Percentiles rank a stretch among this genome's conserved stretches.
phyloP scores from a whole-genome alignment of 2,888 invertebrate species.

The Drosophila anomelani region DNA sequence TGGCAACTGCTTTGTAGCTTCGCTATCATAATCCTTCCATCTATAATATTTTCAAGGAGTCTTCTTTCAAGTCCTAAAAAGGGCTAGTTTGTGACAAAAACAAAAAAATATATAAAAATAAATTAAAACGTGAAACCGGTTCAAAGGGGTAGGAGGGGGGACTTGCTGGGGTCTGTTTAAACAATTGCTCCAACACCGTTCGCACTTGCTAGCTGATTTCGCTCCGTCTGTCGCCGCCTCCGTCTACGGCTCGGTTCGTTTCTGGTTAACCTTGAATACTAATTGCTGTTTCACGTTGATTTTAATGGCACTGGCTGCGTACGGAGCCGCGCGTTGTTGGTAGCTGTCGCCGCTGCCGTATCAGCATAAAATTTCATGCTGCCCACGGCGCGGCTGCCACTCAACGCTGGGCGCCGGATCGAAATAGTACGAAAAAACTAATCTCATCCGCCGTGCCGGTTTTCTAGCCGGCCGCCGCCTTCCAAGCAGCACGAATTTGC shows the following conservation, averaged over 20 bases:
- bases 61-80: not conserved
- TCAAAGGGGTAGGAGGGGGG: not conserved
- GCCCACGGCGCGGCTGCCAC: slow-evolving; percentile 22
- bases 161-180: slow-evolving; percentile 26
- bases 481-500: slow-evolving; percentile 60
- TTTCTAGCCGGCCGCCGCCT: slow-evolving; percentile 60
- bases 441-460: slow-evolving; percentile 70
- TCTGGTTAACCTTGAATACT: slow-evolving; percentile 81
- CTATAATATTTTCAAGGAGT: not conserved
- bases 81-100: slow-evolving; percentile 10
- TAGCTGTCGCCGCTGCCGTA: slow-evolving; percentile 52
- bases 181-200: slow-evolving; percentile 35
- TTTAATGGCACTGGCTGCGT: slow-evolving; percentile 70
- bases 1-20: not conserved
- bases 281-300: slow-evolving; percentile 77
- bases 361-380: slow-evolving; percentile 78
- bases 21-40: not conserved
- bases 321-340: slow-evolving; percentile 23
- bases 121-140: slow-evolving; percentile 21
- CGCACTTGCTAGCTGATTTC: slow-evolving; percentile 40
- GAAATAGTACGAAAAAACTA: slow-evolving; percentile 83
- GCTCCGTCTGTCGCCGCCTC: slow-evolving; percentile 5
- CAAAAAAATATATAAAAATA: not conserved
- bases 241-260: slow-evolving; percentile 53
- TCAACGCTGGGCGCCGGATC: slow-evolving; percentile 75